Evolutionary conservation across 2,113 vertebrate species (phyloP).

Genomic region (Aphelocoma coerulescens): DNA sequence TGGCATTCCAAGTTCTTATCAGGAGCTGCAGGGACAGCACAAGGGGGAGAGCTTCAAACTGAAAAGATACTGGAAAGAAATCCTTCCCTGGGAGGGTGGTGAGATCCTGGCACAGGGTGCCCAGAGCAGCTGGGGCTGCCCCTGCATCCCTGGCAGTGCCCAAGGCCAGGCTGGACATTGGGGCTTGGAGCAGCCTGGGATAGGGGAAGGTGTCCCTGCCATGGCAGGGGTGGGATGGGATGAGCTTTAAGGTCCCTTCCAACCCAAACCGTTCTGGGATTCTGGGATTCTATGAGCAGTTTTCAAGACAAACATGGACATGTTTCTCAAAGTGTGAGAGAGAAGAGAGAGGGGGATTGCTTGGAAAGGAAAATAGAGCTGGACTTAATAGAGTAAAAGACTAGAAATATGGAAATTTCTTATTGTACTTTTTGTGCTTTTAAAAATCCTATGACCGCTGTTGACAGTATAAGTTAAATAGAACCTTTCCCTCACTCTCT

Average conservation of each 20-base stretch:
- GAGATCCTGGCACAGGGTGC: background rate
- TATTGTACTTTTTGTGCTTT: background rate
- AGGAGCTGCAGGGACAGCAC: background rate
- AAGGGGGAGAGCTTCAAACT: background rate
- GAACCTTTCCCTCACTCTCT: background rate
- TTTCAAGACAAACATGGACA: background rate
- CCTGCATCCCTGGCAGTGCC: background rate
- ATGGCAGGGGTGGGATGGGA: accelerated
- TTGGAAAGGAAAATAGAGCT: background rate
- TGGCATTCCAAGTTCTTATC: background rate
- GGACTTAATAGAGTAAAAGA: background rate
- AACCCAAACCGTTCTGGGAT: background rate
- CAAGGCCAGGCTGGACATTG: background rate
- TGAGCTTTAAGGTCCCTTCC: background rate
- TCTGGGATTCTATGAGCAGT: background rate
- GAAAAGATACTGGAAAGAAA: background rate
- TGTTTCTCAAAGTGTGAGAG: background rate
- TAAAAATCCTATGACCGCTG: background rate
- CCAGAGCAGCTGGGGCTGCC: background rate
- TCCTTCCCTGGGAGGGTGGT: accelerated
- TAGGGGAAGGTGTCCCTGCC: background rate
- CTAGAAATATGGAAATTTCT: background rate
- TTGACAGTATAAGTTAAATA: background rate
- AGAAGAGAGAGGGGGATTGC: background rate
- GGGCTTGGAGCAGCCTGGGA: background rate